These are phyloP conservation scores for Oncorhynchus mykiss DNA, from an alignment of 2,113 vertebrate genomes.

Conservation along the genomic window DNA sequence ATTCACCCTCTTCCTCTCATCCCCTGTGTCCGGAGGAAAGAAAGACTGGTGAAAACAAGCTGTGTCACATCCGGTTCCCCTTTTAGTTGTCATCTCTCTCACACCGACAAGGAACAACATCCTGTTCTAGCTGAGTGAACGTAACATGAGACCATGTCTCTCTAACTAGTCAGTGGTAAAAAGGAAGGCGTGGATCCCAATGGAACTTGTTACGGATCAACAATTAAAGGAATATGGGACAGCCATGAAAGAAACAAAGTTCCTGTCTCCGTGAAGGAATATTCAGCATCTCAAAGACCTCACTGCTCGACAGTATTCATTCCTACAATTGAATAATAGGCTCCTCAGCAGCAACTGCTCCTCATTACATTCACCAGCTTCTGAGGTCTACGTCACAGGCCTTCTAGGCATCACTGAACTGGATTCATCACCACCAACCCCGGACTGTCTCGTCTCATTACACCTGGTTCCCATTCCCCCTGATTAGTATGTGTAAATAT, in stretches of 20 bases:
- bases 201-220: conserved; percentile 42
- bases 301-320: conserved; percentile 17
- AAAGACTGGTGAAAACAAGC: conserved; percentile 33
- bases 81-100: conserved; percentile 24
- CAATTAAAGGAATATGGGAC: conserved; percentile 48
- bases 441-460: too few species aligned
- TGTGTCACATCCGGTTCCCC: neutral
- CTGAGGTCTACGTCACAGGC: too few species aligned
- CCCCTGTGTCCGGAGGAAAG: conserved; percentile 49
- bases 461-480: too few species aligned
- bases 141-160: conserved; percentile 9
- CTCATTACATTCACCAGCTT: too few species aligned
- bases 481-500: too few species aligned
- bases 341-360: neutral
- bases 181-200: conserved; percentile 13
- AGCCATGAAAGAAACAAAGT: too few species aligned
- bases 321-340: conserved; percentile 36
- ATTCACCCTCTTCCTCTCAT: conserved; percentile 61
- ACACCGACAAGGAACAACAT: conserved; percentile 7
- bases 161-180: conserved; percentile 23
- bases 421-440: too few species aligned
- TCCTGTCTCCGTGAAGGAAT: too few species aligned
- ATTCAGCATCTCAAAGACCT: conserved; percentile 25
- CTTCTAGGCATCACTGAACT: too few species aligned
- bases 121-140: conserved; percentile 22